phyloP scores from a whole-genome alignment of 2,113 vertebrate species.

The Terrapene triunguis region DNA sequence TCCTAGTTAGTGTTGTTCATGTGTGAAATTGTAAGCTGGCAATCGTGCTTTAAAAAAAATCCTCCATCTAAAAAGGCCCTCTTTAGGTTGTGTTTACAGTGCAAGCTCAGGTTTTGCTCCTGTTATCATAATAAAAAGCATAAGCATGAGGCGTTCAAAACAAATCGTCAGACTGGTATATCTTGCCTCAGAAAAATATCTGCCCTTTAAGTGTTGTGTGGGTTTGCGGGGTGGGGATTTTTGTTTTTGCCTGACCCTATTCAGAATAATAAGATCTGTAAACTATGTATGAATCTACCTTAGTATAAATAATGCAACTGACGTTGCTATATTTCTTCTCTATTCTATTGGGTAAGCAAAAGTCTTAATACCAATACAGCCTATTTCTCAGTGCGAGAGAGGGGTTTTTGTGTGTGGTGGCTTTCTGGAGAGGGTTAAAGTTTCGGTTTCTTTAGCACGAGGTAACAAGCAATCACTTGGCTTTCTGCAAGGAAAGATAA shows the following conservation, averaged over 20 bases:
- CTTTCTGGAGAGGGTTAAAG: neutral
- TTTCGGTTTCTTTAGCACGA: conserved; percentile 11
- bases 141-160: neutral
- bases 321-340: neutral
- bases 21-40: rapidly evolving
- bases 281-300: neutral
- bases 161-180: neutral
- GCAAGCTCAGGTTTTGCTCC: rapidly evolving
- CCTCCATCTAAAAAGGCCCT: neutral
- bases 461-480: conserved; percentile 19
- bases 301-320: rapidly evolving
- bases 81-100: neutral
- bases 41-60: rapidly evolving
- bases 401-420: neutral
- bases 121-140: rapidly evolving
- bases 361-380: neutral
- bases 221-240: neutral
- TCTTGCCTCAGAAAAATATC: neutral
- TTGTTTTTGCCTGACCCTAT: neutral
- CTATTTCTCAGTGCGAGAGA: neutral
- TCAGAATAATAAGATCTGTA: neutral
- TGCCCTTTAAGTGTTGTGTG: rapidly evolving
- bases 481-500: conserved; percentile 47
- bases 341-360: neutral
- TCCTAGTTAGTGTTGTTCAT: rapidly evolving